A percentile compares a stretch with the other conserved stretches of the same genome.
phyloP scores from a whole-genome alignment of 2,113 vertebrate genomes.

The Takifugu flavidus region DNA sequence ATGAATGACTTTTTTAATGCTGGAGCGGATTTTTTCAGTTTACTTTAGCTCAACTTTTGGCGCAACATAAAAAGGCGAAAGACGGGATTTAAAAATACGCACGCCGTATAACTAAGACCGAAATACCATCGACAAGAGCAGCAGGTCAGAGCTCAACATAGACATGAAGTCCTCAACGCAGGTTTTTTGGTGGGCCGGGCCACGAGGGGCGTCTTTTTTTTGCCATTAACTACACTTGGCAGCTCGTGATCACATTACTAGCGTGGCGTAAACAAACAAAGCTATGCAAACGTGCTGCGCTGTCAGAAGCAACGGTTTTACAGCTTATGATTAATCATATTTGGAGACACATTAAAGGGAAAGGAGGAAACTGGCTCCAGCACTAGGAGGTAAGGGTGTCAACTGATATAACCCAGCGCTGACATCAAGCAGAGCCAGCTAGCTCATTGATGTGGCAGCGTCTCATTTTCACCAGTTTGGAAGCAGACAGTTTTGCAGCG shows the following conservation, averaged over 20 bases:
- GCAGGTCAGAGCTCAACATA: constrained; percentile 13
- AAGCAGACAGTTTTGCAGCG: constrained; percentile 77
- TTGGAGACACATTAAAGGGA: constrained; percentile 75
- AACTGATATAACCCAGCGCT: constrained; percentile 70
- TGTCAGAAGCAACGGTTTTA: constrained; percentile 63
- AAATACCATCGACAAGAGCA: not conserved
- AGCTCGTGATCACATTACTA: constrained; percentile 57
- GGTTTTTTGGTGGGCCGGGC: constrained; percentile 21
- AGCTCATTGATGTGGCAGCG: constrained; percentile 76
- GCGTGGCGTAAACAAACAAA: constrained; percentile 66
- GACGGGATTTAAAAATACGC: constrained; percentile 40
- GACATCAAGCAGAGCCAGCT: constrained; percentile 66
- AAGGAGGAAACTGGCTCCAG: constrained; percentile 61
- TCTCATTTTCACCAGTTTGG: constrained; percentile 75
- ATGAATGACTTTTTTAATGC: constrained; percentile 20
- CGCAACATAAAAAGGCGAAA: constrained; percentile 43
- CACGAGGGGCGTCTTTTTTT: constrained; percentile 40
- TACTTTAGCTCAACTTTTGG: constrained; percentile 45
- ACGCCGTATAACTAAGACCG: constrained; percentile 22
- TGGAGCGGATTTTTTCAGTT: constrained; percentile 17
- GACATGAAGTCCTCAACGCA: constrained; percentile 7
- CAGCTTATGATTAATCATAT: constrained; percentile 70
- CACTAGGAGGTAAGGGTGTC: constrained; percentile 70
- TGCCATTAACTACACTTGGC: constrained; percentile 60
- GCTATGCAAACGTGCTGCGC: constrained; percentile 52